Conservation (phyloP, 2,888 invertebrate genomes). For the Acholoe squamosa region DNA sequence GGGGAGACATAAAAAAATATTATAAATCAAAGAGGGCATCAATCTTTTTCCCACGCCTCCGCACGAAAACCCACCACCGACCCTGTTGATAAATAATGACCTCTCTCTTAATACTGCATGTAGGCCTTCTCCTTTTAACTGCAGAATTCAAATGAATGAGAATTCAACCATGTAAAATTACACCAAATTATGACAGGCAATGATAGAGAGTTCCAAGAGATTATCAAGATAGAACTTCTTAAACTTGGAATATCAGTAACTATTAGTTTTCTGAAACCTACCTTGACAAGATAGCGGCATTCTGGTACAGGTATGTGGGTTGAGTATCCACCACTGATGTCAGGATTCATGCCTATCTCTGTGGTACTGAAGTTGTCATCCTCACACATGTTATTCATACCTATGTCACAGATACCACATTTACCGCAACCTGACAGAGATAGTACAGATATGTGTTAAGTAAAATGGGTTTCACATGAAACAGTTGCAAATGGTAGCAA, state of each 20-base stretch:
- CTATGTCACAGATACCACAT: background rate
- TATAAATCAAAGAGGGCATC: background rate
- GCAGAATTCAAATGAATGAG: no score
- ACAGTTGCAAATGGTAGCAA: background rate
- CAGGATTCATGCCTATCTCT: background rate
- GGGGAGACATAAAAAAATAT: background rate
- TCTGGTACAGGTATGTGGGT: background rate
- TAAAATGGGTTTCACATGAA: background rate
- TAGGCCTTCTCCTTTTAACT: no score
- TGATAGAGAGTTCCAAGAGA: no score
- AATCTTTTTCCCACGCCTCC: no score
- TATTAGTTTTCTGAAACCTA: background rate
- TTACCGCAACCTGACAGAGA: background rate
- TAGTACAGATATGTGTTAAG: background rate
- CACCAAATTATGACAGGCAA: no score
- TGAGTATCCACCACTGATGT: background rate
- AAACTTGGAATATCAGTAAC: no score
- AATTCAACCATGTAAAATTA: no score
- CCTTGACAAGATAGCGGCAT: constrained; percentile 5
- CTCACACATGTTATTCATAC: background rate
- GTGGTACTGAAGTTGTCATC: background rate
- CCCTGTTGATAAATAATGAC: no score
- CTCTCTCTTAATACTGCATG: no score
- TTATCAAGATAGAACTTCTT: no score
- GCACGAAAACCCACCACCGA: no score